Conservation (phyloP, 2,888 invertebrate species). For the Uloborus plumipes region DNA sequence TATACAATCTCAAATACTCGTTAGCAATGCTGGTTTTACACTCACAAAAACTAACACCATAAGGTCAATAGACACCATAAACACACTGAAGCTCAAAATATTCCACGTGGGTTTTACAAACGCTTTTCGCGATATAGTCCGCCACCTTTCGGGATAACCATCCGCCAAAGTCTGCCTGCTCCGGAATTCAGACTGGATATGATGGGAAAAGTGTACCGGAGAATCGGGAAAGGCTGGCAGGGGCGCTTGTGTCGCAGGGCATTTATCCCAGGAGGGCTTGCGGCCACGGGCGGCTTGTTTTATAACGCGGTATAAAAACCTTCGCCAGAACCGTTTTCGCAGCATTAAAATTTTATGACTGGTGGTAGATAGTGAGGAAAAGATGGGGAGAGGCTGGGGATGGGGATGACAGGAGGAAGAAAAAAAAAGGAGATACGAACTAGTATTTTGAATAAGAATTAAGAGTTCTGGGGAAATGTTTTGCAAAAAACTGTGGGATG, state of each 20-base stretch:
- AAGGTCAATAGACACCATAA: too few species aligned
- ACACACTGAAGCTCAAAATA: too few species aligned
- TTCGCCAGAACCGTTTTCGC: constrained; percentile 46
- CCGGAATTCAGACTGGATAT: constrained; percentile 30
- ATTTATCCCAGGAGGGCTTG: constrained; percentile 49
- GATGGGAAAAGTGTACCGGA: neutral
- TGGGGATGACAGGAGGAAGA: constrained; percentile 1
- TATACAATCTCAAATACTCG: too few species aligned
- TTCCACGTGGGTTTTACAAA: too few species aligned
- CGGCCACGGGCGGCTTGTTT: constrained; percentile 52
- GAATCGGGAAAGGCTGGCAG: neutral
- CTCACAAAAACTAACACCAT: too few species aligned
- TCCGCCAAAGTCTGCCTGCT: neutral
- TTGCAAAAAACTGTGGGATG: too few species aligned
- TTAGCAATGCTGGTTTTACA: too few species aligned
- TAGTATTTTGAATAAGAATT: too few species aligned
- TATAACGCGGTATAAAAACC: constrained; percentile 60
- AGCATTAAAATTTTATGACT: constrained; percentile 61
- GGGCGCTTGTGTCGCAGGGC: constrained; percentile 41
- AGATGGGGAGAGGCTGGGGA: neutral
- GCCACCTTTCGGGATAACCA: neutral
- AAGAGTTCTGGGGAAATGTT: too few species aligned
- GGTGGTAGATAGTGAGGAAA: constrained; percentile 1
- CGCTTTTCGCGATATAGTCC: neutral
- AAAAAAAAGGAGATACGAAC: neutral